Evolutionary conservation across 2,113 vertebrate species (phyloP).

Genomic region (Capreolus pygargus): DNA sequence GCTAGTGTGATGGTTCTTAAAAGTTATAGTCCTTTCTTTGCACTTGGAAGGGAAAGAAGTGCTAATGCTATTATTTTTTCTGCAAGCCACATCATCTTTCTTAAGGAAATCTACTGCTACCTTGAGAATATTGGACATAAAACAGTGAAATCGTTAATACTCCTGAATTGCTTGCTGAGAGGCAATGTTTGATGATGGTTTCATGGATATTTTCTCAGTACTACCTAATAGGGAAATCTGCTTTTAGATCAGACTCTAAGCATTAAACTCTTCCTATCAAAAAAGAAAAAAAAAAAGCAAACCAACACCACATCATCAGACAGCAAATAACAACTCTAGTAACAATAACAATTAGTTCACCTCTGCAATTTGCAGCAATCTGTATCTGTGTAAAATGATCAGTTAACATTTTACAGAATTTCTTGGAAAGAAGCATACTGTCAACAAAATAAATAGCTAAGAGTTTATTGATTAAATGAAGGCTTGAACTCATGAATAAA

Average conservation of each 20-base stretch:
- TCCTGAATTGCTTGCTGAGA: not conserved
- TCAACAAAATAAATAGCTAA: not conserved
- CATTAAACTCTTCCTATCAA: not conserved
- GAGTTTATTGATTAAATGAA: not conserved
- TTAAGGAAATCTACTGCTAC: not conserved
- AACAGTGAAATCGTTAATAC: not conserved
- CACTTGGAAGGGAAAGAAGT: not conserved
- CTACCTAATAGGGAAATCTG: not conserved
- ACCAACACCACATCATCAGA: not conserved
- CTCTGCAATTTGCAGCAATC: not conserved
- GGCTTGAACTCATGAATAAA: not conserved
- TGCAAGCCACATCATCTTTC: not conserved
- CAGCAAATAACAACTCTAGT: not conserved
- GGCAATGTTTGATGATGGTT: not conserved
- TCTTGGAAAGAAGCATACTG: not conserved
- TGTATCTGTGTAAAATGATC: not conserved
- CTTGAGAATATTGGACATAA: not conserved
- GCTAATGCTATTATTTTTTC: not conserved
- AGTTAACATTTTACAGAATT: not conserved
- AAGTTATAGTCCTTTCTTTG: not conserved
- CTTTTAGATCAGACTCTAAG: not conserved
- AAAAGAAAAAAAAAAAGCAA: not conserved
- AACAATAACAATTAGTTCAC: not conserved
- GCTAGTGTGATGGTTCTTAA: not conserved
- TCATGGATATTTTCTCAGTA: not conserved